Evolutionary conservation across 2,113 vertebrate genomes (phyloP).

Genomic region (Vulpes vulpes): DNA sequence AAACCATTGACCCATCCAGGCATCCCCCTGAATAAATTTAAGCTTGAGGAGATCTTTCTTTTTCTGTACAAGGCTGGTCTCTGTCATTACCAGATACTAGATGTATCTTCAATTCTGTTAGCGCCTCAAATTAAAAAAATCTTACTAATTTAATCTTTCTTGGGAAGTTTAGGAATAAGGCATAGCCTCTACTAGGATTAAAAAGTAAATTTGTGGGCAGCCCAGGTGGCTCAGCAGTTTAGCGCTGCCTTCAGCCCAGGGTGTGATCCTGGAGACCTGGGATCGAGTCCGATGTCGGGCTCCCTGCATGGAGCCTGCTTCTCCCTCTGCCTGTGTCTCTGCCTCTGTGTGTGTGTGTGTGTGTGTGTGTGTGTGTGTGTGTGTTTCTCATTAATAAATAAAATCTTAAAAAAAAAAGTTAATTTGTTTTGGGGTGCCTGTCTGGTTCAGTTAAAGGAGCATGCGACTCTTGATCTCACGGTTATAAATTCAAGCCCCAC

Average conservation of each 20-base stretch:
- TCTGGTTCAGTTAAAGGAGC: background rate
- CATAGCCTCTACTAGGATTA: background rate
- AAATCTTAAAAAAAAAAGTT: background rate
- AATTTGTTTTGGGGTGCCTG: background rate
- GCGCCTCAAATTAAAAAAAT: background rate
- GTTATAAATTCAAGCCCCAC: background rate
- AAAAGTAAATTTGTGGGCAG: background rate
- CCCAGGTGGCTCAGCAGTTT: too few species aligned
- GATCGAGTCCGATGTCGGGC: too few species aligned
- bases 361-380: too few species aligned
- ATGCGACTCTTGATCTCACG: background rate
- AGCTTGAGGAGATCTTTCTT: background rate
- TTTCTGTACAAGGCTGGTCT: background rate
- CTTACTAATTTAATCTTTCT: background rate
- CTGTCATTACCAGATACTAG: background rate
- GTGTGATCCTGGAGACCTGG: too few species aligned
- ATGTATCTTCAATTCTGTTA: background rate
- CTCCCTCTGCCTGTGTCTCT: too few species aligned
- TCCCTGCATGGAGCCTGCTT: too few species aligned
- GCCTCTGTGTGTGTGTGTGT: too few species aligned
- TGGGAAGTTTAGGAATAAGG: background rate
- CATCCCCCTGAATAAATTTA: background rate
- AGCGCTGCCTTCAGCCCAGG: too few species aligned
- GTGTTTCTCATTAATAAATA: too few species aligned
- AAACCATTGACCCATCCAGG: too few species aligned